Conservation (phyloP, 92 coral and sea anemone species). For the Zoanthus solanderi region DNA sequence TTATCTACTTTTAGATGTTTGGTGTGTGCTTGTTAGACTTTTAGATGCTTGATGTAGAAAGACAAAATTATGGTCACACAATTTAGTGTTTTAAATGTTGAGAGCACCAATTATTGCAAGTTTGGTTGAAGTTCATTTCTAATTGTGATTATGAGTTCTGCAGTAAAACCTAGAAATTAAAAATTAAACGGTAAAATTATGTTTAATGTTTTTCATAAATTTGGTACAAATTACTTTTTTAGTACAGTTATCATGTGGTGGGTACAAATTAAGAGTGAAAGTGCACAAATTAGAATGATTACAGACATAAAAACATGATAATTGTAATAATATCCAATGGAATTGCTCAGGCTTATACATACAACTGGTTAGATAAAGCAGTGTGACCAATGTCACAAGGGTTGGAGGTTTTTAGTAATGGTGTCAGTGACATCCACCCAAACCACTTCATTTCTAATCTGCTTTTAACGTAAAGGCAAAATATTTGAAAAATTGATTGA, state of each 20-base stretch:
- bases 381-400: conserved; percentile 30
- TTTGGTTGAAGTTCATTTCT: conserved; percentile 25
- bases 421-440: conserved; percentile 33
- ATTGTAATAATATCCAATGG: conserved; percentile 13
- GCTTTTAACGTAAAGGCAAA: conserved; percentile 27
- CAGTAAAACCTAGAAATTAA: conserved; percentile 32
- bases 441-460: conserved; percentile 40
- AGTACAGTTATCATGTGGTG: conserved; percentile 37
- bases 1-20: conserved; percentile 24
- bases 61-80: conserved; percentile 7
- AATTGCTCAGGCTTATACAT: conserved; percentile 30
- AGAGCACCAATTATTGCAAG: conserved; percentile 31
- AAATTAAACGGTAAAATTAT: conserved; percentile 29
- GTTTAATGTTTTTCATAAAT: conserved; percentile 35
- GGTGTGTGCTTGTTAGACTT: conserved; percentile 29
- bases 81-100: conserved; percentile 9
- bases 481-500: conserved; percentile 23
- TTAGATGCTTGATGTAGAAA: conserved; percentile 7
- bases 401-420: conserved; percentile 36
- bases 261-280: conserved; percentile 23
- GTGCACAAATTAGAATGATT: conserved; percentile 24
- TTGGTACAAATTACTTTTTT: conserved; percentile 34
- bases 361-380: conserved; percentile 23
- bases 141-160: conserved; percentile 32
- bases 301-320: conserved; percentile 35